These are phyloP conservation scores for Pteruthius melanotis DNA, from an alignment of 2,113 vertebrate genomes.

Conservation along the genomic window DNA sequence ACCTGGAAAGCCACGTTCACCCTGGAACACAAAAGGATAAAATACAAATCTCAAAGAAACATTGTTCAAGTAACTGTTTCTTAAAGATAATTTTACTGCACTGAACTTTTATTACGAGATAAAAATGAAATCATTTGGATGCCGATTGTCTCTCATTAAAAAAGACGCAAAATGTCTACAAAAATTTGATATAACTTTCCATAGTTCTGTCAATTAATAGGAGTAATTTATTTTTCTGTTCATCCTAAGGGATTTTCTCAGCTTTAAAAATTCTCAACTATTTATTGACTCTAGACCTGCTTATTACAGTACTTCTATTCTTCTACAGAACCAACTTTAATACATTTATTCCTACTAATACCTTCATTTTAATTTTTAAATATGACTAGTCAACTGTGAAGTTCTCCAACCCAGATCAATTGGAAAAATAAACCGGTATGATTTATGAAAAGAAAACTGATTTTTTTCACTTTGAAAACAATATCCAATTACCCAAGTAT, in stretches of 20 bases:
- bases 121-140: neutral
- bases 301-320: neutral
- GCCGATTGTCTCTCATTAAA: neutral
- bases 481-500: neutral
- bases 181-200: neutral
- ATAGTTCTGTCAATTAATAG: neutral
- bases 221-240: neutral
- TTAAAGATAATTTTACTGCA: neutral
- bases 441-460: neutral
- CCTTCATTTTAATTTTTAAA: neutral
- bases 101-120: neutral
- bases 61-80: neutral
- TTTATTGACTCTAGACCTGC: neutral
- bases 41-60: neutral
- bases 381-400: neutral
- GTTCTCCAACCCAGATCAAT: neutral
- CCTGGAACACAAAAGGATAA: constrained; percentile 53
- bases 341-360: neutral
- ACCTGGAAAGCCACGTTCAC: constrained; percentile 69
- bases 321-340: neutral
- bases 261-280: neutral
- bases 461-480: neutral
- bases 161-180: neutral
- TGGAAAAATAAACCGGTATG: neutral
- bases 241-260: neutral